Evolutionary conservation across 2,888 invertebrate genomes (phyloP), one percentile per base, ranked within the genome.

Genomic region (Liposcelis brunnea): DNA sequence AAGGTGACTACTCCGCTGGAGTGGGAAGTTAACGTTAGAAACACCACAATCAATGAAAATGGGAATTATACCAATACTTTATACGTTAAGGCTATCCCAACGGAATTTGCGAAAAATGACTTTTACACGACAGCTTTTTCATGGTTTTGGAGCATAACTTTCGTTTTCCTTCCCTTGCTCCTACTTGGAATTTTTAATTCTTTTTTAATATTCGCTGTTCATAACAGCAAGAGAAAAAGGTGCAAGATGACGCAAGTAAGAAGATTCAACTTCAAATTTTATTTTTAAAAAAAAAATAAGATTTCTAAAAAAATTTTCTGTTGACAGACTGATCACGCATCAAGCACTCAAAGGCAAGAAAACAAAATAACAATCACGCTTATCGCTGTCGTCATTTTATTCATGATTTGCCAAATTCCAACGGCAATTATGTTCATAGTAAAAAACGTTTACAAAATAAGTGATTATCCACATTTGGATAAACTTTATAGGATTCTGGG

Each of bases 311-410:
- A 4, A 40, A 40, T 40, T 40, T n/a, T 19, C 26, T 31, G 18
- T 44, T n/a, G 11, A 2, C 48, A 56, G 55, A 50, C 50, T 19
- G 52, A 80, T 40, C 40, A 40, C 16, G 12, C 18, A 37, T 38
- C 43, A 14, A 40, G 21, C 40, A 40, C 67, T 6, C 67, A 72
- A 44, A 65, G 68, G 2, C 76, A 77, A 56, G 77, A 78, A 57
- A 77, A 78, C 57, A 70, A 78, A 51, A 80, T 84, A 49, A 85
- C 84, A 2, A 68, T 80, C 33, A 80, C 81, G 58, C 62, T 84
- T 33, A 81, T 83, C 46, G 74, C 75, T 1, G 80, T 84, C 12
- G 81, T 84, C 6, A 67, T 82, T 36, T 68, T 82, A 46, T 83
- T 83, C 59, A 67, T 82, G 34, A 56, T 82, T 5, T 83, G 82